phyloP scores from a whole-genome alignment of 2,797 vertebrate genomes.

The Neostethus bicornis region DNA sequence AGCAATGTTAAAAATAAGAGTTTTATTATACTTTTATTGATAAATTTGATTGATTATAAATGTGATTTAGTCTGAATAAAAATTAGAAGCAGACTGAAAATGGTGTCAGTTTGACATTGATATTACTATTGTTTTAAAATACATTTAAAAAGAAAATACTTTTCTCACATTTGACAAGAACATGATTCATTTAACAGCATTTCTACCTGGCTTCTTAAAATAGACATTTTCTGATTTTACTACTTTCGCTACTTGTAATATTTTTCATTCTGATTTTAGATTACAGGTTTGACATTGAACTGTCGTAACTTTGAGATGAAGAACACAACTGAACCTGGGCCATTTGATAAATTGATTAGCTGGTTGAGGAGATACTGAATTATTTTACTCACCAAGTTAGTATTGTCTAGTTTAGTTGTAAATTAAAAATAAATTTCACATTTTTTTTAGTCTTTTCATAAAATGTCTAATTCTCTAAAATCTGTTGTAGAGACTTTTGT shows the following conservation, averaged over 20 bases:
- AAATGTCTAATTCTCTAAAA: slow-evolving; percentile 1
- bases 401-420: neutral
- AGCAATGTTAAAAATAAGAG: neutral
- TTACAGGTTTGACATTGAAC: too few relatives aligned
- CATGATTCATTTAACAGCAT: neutral
- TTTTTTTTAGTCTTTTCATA: neutral
- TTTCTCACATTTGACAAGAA: neutral
- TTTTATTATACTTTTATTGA: neutral
- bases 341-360: too few relatives aligned
- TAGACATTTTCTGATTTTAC: neutral
- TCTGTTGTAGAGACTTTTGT: neutral
- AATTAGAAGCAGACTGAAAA: neutral
- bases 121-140: neutral
- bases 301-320: too few relatives aligned
- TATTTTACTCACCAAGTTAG: too few relatives aligned
- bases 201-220: neutral
- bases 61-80: neutral
- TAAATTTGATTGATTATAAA: neutral
- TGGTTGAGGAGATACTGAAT: too few relatives aligned
- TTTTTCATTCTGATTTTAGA: too few relatives aligned
- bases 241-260: neutral
- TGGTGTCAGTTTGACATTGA: neutral
- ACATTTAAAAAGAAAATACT: neutral
- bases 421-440: neutral
- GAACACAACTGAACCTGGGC: too few relatives aligned